phyloP scores from a whole-genome alignment of 1,140 invertebrate species.

The Micrasema longulum region DNA sequence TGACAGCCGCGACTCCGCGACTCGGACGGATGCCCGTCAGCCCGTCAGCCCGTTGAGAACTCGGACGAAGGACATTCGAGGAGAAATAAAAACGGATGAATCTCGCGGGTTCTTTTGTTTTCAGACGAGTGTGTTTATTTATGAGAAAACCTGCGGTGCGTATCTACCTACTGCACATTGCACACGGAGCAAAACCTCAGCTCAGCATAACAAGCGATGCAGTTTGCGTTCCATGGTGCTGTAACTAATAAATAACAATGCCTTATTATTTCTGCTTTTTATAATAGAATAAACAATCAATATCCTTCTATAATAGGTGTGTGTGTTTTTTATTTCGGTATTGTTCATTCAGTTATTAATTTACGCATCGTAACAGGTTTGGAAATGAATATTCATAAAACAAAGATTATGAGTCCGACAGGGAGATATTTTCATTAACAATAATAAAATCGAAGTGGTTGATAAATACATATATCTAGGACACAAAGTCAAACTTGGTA shows the following conservation, averaged over 20 bases:
- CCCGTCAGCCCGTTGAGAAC: conserved; percentile 28
- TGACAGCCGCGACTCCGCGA: conserved; percentile 19
- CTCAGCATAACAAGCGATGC: neutral
- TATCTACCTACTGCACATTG: neutral
- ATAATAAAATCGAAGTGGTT: too few relatives aligned
- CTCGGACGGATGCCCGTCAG: conserved; percentile 26
- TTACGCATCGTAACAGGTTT: too few relatives aligned
- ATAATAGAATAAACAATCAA: neutral
- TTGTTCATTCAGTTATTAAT: too few relatives aligned
- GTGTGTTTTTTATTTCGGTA: too few relatives aligned
- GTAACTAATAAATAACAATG: neutral
- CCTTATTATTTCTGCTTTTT: neutral
- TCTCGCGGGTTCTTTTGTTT: conserved; percentile 32
- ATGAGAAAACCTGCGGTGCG: neutral
- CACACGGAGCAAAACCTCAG: neutral
- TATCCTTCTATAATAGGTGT: too few relatives aligned
- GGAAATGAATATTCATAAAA: too few relatives aligned
- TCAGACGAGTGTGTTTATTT: conserved; percentile 23
- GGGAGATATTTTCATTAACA: too few relatives aligned
- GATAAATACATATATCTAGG: too few relatives aligned
- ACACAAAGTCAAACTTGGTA: too few relatives aligned
- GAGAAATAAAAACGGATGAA: conserved; percentile 32
- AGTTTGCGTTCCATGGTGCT: neutral
- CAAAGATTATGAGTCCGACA: too few relatives aligned
- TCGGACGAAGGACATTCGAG: conserved; percentile 28